A percentile compares a stretch with the other conserved stretches of the same genome.
These are phyloP conservation scores for Betta splendens DNA, from an alignment of 2,797 vertebrate genomes.

Conservation along the genomic window DNA sequence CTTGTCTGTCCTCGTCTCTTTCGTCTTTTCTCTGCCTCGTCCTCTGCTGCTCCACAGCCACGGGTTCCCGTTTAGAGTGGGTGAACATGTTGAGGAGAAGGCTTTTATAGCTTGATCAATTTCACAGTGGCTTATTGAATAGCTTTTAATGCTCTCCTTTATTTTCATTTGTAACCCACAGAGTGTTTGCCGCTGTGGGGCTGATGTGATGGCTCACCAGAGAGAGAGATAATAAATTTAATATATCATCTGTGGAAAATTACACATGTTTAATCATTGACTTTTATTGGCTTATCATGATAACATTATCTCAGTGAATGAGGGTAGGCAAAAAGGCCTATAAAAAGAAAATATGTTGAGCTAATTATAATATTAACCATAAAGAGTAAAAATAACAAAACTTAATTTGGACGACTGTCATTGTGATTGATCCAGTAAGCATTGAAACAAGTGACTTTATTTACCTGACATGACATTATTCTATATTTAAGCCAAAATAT, in stretches of 20 bases:
- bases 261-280: conserved; percentile 80
- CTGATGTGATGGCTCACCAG: conserved; percentile 56
- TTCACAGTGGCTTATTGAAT: conserved; percentile 82
- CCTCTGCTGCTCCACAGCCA: conserved; percentile 8
- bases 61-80: conserved; percentile 13
- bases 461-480: too few species aligned
- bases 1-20: neutral
- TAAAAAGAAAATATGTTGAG: conserved; percentile 61
- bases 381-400: conserved; percentile 53
- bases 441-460: conserved; percentile 20
- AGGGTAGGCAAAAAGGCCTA: conserved; percentile 30
- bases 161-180: conserved; percentile 79
- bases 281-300: conserved; percentile 71
- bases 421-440: conserved; percentile 22
- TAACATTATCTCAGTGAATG: conserved; percentile 64
- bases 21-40: conserved; percentile 1
- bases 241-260: conserved; percentile 78
- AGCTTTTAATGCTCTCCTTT: conserved; percentile 83
- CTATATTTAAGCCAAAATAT: too few species aligned
- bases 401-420: conserved; percentile 46
- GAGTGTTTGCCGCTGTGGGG: conserved; percentile 57
- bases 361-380: conserved; percentile 64
- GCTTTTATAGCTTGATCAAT: conserved; percentile 83
- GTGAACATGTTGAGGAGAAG: conserved; percentile 15
- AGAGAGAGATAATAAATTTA: conserved; percentile 74